Evolutionary conservation across 2,888 invertebrate genomes (phyloP).

Genomic region (Rutpela maculata): DNA sequence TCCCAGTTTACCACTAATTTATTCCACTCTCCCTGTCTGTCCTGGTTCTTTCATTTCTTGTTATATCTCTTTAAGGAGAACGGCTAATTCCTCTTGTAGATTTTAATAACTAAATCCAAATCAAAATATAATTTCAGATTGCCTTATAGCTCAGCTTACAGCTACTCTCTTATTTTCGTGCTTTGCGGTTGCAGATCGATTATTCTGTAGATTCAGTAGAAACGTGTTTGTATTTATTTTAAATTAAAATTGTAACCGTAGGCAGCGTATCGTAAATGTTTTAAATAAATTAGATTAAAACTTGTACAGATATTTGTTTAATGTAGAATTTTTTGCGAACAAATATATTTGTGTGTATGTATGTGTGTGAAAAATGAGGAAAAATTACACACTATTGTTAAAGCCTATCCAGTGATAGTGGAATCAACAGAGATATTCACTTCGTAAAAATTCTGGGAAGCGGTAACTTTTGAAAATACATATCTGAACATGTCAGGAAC

Average conservation of each 20-base stretch:
- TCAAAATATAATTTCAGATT: conserved; percentile 66
- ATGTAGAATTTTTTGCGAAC: no score
- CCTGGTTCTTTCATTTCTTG: conserved; percentile 63
- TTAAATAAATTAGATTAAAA: no score
- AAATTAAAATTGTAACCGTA: background rate
- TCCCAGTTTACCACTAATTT: conserved; percentile 87
- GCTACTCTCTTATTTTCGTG: conserved; percentile 19
- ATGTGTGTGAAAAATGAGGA: no score
- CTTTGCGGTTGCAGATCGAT: conserved; percentile 18
- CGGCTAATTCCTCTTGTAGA: conserved; percentile 66
- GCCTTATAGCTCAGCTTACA: conserved; percentile 42
- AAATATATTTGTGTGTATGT: no score
- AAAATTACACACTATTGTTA: no score
- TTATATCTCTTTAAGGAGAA: conserved; percentile 63
- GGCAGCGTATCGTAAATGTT: background rate
- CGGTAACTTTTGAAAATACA: no score
- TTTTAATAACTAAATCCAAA: conserved; percentile 69
- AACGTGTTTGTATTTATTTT: conserved; percentile 7
- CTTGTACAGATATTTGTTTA: no score
- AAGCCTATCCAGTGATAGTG: no score
- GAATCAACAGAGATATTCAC: no score
- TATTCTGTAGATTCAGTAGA: background rate
- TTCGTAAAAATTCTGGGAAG: no score
- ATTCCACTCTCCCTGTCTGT: conserved; percentile 76
- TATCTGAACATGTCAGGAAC: no score